Evolutionary conservation across 2,888 invertebrate species (phyloP).

Genomic region (Trypoxylon attenuatum): DNA sequence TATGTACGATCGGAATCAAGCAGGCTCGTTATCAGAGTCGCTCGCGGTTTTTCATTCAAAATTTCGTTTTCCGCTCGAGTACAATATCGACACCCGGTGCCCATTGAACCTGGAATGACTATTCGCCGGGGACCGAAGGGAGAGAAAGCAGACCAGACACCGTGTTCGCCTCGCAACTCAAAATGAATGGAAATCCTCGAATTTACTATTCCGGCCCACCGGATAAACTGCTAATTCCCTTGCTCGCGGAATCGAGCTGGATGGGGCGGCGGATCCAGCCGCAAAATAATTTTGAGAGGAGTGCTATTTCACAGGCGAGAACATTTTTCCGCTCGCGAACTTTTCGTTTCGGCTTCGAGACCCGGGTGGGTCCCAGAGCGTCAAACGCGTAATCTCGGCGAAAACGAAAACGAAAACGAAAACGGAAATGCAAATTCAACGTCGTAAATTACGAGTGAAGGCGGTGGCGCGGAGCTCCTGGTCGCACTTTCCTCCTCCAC

Average conservation of each 20-base stretch:
- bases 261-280: background rate
- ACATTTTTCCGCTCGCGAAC: background rate
- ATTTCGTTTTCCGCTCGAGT: constrained; percentile 46
- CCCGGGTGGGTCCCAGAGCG: constrained; percentile 4
- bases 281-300: background rate
- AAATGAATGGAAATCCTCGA: background rate
- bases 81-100: constrained; percentile 38
- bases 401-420: constrained; percentile 29
- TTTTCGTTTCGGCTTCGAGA: background rate
- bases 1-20: constrained; percentile 45
- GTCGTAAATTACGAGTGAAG: constrained; percentile 27
- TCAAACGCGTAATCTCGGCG: constrained; percentile 1
- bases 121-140: background rate
- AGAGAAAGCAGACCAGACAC: background rate
- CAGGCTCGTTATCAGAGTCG: constrained; percentile 42
- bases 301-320: background rate
- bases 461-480: background rate
- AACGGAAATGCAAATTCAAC: constrained; percentile 34
- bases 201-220: background rate
- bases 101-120: constrained; percentile 6
- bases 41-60: constrained; percentile 47
- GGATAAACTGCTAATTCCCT: background rate
- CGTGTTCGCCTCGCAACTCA: background rate
- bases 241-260: background rate
- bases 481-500: background rate